phyloP scores from a whole-genome alignment of 2,888 invertebrate genomes.

The Himalopsyche japonica region DNA sequence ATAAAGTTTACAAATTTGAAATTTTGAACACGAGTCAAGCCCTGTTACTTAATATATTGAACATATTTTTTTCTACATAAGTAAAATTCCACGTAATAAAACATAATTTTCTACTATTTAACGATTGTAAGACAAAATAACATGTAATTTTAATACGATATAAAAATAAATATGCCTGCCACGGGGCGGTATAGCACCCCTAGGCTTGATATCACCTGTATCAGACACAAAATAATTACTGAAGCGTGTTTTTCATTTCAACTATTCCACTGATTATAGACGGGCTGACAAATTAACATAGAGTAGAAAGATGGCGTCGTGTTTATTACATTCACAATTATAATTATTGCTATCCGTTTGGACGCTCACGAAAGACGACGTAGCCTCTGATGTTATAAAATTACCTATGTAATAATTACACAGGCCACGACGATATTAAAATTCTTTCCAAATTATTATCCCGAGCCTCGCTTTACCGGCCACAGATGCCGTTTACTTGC shows the following conservation, averaged over 20 bases:
- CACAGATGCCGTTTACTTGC: not conserved
- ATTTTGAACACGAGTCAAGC: no score
- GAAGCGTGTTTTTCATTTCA: slow-evolving; percentile 5
- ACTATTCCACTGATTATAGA: slow-evolving; percentile 26
- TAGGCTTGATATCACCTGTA: not conserved
- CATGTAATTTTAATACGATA: no score
- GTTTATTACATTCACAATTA: slow-evolving; percentile 1
- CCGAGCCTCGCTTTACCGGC: not conserved
- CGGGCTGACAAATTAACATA: slow-evolving; percentile 26
- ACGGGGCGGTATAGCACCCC: not conserved
- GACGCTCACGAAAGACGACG: slow-evolving; percentile 17
- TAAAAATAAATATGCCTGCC: not conserved
- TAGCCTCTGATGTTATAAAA: slow-evolving; percentile 11
- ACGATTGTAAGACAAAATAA: no score
- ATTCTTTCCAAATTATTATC: not conserved
- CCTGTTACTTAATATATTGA: no score
- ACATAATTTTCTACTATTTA: no score
- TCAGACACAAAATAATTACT: slow-evolving; percentile 9
- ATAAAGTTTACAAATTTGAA: no score
- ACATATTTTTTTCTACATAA: no score
- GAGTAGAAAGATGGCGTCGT: slow-evolving; percentile 9
- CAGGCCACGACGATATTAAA: not conserved
- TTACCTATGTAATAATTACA: slow-evolving; percentile 11
- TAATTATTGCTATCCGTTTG: slow-evolving; percentile 9
- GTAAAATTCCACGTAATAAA: no score